Conservation (phyloP, 2,797 vertebrate species). For the Sebastiscus tertius region DNA sequence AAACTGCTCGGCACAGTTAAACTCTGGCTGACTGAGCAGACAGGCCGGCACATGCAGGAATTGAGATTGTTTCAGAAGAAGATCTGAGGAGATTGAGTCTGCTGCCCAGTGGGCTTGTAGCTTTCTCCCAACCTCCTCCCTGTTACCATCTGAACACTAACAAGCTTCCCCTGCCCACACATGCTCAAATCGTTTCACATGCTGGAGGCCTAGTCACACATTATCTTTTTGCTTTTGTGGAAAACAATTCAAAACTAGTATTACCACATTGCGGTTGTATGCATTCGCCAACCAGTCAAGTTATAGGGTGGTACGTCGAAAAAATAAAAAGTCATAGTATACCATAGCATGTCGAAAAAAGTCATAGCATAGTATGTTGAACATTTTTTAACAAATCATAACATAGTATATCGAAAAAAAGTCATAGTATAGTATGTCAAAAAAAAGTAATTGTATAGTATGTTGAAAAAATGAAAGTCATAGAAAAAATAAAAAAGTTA, state of each 20-base stretch:
- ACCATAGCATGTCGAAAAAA: too few relatives aligned
- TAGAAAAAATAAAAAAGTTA: too few relatives aligned
- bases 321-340: too few relatives aligned
- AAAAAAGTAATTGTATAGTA: too few relatives aligned
- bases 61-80: constrained; percentile 23
- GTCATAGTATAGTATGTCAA: too few relatives aligned
- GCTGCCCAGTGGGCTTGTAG: constrained; percentile 7
- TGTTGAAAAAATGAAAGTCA: too few relatives aligned
- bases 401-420: too few relatives aligned
- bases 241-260: constrained; percentile 3
- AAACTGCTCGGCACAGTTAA: not conserved
- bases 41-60: constrained; percentile 23
- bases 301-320: too few relatives aligned
- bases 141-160: constrained; percentile 44
- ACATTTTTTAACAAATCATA: too few relatives aligned
- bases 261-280: too few relatives aligned
- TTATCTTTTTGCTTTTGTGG: not conserved
- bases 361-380: too few relatives aligned
- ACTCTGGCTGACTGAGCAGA: not conserved
- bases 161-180: constrained; percentile 25
- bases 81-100: constrained; percentile 18
- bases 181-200: constrained; percentile 28
- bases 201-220: not conserved
- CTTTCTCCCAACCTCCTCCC: constrained; percentile 11
- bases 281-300: not conserved